Base-by-base conservation (phyloP, 2,888 invertebrate species). In the Perizoma affinitatum region DNA sequence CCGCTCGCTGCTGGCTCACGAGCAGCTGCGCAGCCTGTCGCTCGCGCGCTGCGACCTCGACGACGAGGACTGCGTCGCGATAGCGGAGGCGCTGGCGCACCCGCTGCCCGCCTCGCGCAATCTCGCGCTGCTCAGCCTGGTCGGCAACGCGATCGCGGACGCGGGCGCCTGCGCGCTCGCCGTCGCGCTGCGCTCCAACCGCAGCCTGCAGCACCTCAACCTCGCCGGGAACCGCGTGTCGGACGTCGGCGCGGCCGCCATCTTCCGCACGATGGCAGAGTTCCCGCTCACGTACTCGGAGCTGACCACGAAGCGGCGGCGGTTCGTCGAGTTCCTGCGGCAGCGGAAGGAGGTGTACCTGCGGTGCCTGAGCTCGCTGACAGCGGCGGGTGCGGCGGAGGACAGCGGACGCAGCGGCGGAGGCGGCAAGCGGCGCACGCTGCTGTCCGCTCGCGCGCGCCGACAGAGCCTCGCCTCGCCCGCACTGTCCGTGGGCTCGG, bases 201-300 rank as follows among this genome's bases (percentile, higher is more conserved):
- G 79, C 35, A 35, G 61, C 34, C 66, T 79, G 35, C 71, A 65
- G 34, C 70, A 74, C 54, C 71, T 79, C 43, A 69, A 75, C 58
- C 69, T 79, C 5, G 63, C 74, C 41, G 74, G 72, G 4, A 79
- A 78, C 63, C 59, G 50, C n/a, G 53, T 79, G 36, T 56, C 70
- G 5, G 70, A 75, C 64, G 50, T 8, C 11, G 79, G 78, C 41
- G 75, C 72, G 7, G 50, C 41, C 1, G 44, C 54, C 9, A 63
- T 78, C 11, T 61, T 77, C 6, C 57, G 43, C 5, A 63, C 53
- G 10, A 63, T 77, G 8, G 52, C 47, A 36, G 68, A 70, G 47
- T 78, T 78, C 50, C 62, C 61, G 11, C 44, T 78, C 10, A 69
- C 74, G 6, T 5, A 35, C 42, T 63, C 65, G 0, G 78, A 78